Percentiles rank a stretch among this genome's conserved stretches.
phyloP scores from a whole-genome alignment of 2,888 invertebrate species.

The Philonicus albiceps region DNA sequence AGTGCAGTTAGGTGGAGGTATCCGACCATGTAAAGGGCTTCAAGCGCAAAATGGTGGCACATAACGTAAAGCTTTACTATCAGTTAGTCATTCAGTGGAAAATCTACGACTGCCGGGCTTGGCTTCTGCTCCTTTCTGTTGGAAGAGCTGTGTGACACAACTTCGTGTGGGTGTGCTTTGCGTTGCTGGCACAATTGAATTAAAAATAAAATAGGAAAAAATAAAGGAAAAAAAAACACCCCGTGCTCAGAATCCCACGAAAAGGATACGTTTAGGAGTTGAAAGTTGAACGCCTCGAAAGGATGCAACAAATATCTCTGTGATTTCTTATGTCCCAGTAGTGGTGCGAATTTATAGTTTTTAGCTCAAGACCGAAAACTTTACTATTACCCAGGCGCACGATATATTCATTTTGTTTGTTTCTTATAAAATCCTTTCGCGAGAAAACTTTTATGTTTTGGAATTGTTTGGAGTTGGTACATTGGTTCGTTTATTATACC shows the following conservation, averaged over 20 bases:
- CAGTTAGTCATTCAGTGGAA: constrained; percentile 38
- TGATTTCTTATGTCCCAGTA: constrained; percentile 31
- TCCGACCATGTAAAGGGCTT: neutral
- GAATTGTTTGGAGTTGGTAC: neutral
- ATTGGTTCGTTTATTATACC: neutral
- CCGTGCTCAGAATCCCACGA: neutral
- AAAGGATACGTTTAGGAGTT: constrained; percentile 46
- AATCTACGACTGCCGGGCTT: constrained; percentile 32
- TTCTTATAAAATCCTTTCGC: neutral
- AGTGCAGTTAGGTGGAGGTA: neutral
- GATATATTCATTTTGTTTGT: neutral
- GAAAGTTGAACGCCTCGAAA: constrained; percentile 53
- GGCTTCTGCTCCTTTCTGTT: neutral
- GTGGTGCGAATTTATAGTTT: constrained; percentile 45
- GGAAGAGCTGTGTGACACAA: neutral
- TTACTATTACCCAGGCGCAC: constrained; percentile 3
- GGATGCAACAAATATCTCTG: constrained; percentile 52
- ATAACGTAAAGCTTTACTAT: constrained; percentile 41
- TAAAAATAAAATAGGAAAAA: neutral
- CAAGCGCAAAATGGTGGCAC: constrained; percentile 5
- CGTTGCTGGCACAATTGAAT: constrained; percentile 9
- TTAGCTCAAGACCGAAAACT: constrained; percentile 6
- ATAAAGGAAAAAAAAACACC: neutral
- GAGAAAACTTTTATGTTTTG: constrained; percentile 1
- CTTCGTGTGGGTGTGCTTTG: neutral